phyloP scores from a whole-genome alignment of 2,797 vertebrate genomes.

The Pseudochaenichthys georgianus region DNA sequence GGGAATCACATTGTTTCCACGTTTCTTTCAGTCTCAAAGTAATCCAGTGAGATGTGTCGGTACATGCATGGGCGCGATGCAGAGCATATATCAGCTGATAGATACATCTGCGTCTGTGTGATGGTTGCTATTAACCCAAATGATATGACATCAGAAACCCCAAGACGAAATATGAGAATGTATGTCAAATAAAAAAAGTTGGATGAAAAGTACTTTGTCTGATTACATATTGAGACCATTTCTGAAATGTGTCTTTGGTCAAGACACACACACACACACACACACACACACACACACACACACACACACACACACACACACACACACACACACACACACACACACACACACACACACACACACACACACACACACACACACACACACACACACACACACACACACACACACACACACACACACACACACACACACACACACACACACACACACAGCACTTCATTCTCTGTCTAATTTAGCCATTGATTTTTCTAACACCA shows the following conservation, averaged over 20 bases:
- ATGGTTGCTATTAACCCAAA: not conserved
- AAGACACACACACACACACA: not conserved
- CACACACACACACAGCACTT: slow-evolving; percentile 60
- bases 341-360: not conserved
- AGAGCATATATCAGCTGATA: not conserved
- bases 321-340: not conserved
- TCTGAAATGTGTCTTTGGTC: slow-evolving; percentile 8
- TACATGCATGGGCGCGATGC: rapidly evolving
- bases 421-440: not conserved
- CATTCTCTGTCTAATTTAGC: slow-evolving; percentile 80
- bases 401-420: not conserved
- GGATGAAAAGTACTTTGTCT: not conserved
- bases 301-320: not conserved
- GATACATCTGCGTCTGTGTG: not conserved
- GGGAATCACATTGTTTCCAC: not conserved
- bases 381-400: slow-evolving; percentile 31
- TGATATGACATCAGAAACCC: not conserved
- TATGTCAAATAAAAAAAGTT: not conserved
- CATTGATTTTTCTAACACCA: slow-evolving; percentile 78
- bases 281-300: not conserved
- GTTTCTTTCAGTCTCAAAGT: not conserved
- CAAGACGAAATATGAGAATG: not conserved
- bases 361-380: slow-evolving; percentile 12
- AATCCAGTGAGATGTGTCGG: not conserved
- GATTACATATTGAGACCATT: not conserved